Evolutionary conservation across 2,113 vertebrate species (phyloP).

Genomic region (Microcebus griseorufus): DNA sequence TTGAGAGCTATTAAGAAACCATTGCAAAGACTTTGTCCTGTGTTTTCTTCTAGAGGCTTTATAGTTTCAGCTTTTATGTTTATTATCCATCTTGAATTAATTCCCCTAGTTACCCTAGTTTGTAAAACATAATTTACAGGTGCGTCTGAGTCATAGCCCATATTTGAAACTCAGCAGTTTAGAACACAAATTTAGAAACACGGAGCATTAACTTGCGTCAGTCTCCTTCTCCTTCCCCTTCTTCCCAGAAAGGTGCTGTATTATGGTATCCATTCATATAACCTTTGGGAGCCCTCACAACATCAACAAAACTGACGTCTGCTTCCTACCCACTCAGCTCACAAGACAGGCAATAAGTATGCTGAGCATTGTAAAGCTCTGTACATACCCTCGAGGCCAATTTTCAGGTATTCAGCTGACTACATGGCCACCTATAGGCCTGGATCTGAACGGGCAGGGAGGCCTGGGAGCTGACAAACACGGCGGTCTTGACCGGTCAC

Average conservation of each 20-base stretch:
- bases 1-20: constrained; percentile 8
- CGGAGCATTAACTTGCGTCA: neutral
- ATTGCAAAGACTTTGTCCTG: neutral
- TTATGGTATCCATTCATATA: neutral
- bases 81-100: constrained; percentile 34
- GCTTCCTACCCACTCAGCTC: neutral
- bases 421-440: neutral
- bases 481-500: neutral
- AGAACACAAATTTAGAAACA: constrained; percentile 35
- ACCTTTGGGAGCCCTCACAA: neutral
- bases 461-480: neutral
- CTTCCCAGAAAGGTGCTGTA: neutral
- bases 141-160: constrained; percentile 8
- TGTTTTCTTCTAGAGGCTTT: constrained; percentile 31
- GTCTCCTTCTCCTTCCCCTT: neutral
- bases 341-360: neutral
- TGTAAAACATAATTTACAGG: constrained; percentile 32
- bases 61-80: constrained; percentile 14
- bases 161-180: neutral
- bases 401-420: neutral
- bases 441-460: neutral
- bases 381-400: neutral
- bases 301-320: neutral
- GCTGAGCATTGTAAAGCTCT: neutral
- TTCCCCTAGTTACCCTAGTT: neutral